A percentile compares a stretch with the other conserved stretches of the same genome.
phyloP scores from a whole-genome alignment of 2,888 invertebrate species.

The Himalopsyche japonica region DNA sequence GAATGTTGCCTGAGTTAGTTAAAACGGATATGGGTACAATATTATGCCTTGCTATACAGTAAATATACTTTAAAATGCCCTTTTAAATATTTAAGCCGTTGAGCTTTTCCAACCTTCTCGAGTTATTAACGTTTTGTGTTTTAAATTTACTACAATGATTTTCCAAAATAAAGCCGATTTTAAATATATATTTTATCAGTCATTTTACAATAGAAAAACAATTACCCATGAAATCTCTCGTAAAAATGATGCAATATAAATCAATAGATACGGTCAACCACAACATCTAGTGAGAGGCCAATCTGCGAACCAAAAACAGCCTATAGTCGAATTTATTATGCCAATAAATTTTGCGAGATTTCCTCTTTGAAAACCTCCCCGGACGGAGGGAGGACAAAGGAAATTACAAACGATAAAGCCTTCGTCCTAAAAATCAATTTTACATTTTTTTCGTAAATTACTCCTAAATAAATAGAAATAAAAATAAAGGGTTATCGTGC shows the following conservation, averaged over 20 bases:
- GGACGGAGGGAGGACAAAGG: slow-evolving; percentile 33
- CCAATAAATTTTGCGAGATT: slow-evolving; percentile 38
- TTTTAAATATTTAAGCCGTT: too few relatives aligned
- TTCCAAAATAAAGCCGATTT: too few relatives aligned
- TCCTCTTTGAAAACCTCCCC: slow-evolving; percentile 25
- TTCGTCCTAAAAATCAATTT: slow-evolving; percentile 17
- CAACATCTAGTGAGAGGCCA: slow-evolving; percentile 22
- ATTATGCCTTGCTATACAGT: too few relatives aligned
- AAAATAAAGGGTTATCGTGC: not conserved
- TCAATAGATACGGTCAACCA: slow-evolving; percentile 31
- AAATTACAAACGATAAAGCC: slow-evolving; percentile 36
- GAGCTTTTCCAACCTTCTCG: too few relatives aligned
- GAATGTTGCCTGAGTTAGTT: too few relatives aligned
- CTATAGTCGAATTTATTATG: slow-evolving; percentile 38
- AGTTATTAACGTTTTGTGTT: too few relatives aligned
- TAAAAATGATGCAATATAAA: slow-evolving; percentile 35
- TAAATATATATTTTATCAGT: too few relatives aligned
- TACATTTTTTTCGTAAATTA: slow-evolving; percentile 4
- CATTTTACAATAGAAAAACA: not conserved
- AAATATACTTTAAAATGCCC: too few relatives aligned
- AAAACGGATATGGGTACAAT: too few relatives aligned
- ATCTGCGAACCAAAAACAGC: slow-evolving; percentile 37
- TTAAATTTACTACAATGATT: too few relatives aligned
- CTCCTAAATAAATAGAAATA: slow-evolving; percentile 1
- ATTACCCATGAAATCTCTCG: not conserved